These are phyloP conservation scores for Xiphorhynchus elegans DNA, from an alignment of 2,113 vertebrate species.

Conservation along the genomic window DNA sequence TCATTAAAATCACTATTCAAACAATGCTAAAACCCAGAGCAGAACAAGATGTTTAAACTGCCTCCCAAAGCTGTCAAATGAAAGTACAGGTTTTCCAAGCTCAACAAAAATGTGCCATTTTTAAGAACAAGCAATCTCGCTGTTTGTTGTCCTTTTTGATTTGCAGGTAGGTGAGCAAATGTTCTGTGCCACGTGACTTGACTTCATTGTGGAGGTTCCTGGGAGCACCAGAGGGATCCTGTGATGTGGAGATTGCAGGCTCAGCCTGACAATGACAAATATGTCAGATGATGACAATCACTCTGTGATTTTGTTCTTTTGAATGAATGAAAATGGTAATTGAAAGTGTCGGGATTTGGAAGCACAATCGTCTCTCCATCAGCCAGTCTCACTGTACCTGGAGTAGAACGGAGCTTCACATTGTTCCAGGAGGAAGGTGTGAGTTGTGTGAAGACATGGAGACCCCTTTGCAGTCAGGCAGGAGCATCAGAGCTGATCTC, in stretches of 20 bases:
- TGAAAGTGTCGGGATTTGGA: slow-evolving; percentile 41
- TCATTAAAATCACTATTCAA: not conserved
- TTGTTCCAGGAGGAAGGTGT: not conserved
- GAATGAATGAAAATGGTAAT: slow-evolving; percentile 63
- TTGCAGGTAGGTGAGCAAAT: slow-evolving; percentile 25
- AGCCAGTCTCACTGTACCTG: not conserved
- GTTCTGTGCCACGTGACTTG: not conserved
- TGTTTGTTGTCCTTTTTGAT: slow-evolving; percentile 26
- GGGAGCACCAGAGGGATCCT: slow-evolving; percentile 37
- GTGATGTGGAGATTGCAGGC: not conserved
- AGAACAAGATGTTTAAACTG: not conserved
- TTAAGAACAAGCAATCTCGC: not conserved
- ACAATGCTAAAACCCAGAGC: not conserved
- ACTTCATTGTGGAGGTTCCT: not conserved
- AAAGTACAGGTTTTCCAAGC: slow-evolving; percentile 27
- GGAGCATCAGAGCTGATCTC: not conserved
- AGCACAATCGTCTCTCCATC: slow-evolving; percentile 21
- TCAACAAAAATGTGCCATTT: not conserved
- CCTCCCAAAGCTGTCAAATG: slow-evolving; percentile 17
- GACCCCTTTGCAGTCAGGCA: not conserved
- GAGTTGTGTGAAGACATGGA: not conserved
- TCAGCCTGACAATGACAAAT: slow-evolving; percentile 44
- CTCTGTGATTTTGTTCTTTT: slow-evolving; percentile 17
- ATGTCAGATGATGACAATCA: slow-evolving; percentile 47
- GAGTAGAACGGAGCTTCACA: not conserved